Evolutionary conservation across 2,113 vertebrate genomes (phyloP).

Genomic region (Sisor rabdophorus): DNA sequence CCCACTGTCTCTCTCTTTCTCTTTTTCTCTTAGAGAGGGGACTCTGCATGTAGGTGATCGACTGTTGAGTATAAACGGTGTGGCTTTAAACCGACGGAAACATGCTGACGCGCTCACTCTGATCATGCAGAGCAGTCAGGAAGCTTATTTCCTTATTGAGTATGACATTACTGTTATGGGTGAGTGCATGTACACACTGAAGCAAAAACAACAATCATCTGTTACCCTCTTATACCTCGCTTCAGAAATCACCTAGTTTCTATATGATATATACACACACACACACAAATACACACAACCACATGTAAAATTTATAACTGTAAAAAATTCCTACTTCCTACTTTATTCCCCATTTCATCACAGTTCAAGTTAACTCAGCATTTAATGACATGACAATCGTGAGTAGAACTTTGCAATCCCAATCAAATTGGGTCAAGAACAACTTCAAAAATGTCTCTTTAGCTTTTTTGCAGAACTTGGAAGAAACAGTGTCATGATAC

Average conservation of each 20-base stretch:
- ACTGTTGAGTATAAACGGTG: constrained; percentile 86
- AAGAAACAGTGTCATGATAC: too few species aligned
- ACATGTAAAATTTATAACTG: too few species aligned
- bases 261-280: too few species aligned
- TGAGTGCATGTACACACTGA: constrained; percentile 63
- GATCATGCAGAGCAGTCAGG: constrained; percentile 85
- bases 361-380: too few species aligned
- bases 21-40: constrained; percentile 75
- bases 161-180: constrained; percentile 92
- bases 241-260: neutral
- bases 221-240: neutral
- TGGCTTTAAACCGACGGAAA: constrained; percentile 84
- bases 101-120: constrained; percentile 83
- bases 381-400: too few species aligned
- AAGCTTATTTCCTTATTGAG: constrained; percentile 92
- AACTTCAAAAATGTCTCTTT: too few species aligned
- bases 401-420: too few species aligned
- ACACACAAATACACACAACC: too few species aligned
- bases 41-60: constrained; percentile 90
- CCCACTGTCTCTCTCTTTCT: neutral
- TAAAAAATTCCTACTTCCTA: too few species aligned
- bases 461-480: too few species aligned
- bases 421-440: too few species aligned
- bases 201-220: neutral
- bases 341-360: too few species aligned